Percentiles rank a stretch among this genome's conserved stretches.
Conservation (phyloP, 2,113 vertebrate genomes). For the Machaerirhynchus nigripectus region DNA sequence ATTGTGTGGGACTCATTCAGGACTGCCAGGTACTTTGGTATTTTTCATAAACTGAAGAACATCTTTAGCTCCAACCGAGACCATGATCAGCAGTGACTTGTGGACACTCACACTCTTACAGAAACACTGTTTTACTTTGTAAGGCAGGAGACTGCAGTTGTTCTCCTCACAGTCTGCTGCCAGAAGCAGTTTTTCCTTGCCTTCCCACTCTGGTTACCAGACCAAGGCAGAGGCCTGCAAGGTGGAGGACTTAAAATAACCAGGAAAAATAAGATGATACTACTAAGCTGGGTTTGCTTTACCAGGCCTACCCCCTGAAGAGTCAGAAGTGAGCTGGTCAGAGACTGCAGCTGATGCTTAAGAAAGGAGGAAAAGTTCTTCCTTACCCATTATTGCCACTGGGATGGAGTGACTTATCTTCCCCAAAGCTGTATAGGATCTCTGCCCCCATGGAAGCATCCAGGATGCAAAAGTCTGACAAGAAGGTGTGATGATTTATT, state of each 20-base stretch:
- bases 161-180: background rate
- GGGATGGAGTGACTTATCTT: background rate
- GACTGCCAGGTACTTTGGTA: background rate
- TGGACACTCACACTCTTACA: background rate
- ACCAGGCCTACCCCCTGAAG: too few species aligned
- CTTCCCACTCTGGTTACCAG: background rate
- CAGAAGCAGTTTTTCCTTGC: background rate
- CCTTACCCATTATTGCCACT: background rate
- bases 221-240: background rate
- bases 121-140: background rate
- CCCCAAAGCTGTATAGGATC: background rate
- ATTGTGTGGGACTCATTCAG: background rate
- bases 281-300: background rate
- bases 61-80: background rate
- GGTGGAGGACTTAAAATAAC: background rate
- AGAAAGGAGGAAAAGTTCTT: background rate
- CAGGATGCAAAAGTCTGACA: background rate
- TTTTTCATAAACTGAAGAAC: background rate
- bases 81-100: background rate
- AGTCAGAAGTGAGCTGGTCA: background rate
- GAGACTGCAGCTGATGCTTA: background rate
- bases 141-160: rapidly evolving
- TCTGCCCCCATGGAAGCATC: background rate
- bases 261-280: background rate
- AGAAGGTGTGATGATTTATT: background rate